Conservation (phyloP, 2,888 invertebrate species). For the Diaperis boleti region DNA sequence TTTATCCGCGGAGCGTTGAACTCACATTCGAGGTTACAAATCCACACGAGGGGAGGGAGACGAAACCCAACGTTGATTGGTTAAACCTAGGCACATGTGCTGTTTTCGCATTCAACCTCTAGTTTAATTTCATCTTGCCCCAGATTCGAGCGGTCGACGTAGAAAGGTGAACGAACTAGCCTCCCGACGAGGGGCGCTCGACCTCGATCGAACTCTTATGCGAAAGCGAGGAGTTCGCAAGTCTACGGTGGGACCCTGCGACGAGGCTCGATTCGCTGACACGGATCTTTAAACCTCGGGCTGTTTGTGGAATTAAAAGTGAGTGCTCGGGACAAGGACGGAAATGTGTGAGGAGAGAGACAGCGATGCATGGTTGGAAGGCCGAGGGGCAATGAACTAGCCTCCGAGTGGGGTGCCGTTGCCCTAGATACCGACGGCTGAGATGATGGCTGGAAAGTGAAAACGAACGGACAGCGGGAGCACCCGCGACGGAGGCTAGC, state of each 20-base stretch:
- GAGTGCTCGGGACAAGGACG: conserved; percentile 57
- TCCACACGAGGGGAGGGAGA: conserved; percentile 49
- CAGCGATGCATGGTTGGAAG: conserved; percentile 66
- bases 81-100: conserved; percentile 62
- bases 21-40: conserved; percentile 62
- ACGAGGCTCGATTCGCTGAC: conserved; percentile 59
- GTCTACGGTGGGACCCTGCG: conserved; percentile 46
- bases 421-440: conserved; percentile 61
- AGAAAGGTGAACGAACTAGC: conserved; percentile 72
- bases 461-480: conserved; percentile 52
- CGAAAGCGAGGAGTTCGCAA: conserved; percentile 62
- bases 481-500: conserved; percentile 42
- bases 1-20: conserved; percentile 65
- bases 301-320: conserved; percentile 60
- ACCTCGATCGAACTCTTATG: conserved; percentile 60
- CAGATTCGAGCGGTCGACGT: conserved; percentile 68
- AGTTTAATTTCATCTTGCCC: conserved; percentile 76
- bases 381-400: conserved; percentile 74
- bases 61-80: conserved; percentile 55
- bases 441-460: conserved; percentile 61
- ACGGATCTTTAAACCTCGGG: conserved; percentile 61
- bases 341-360: conserved; percentile 51
- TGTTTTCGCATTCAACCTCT: conserved; percentile 66
- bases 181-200: conserved; percentile 66
- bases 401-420: conserved; percentile 66